Evolutionary conservation across 2,797 vertebrate genomes (phyloP), one percentile per base, ranked within the genome.

Genomic region (Tamandua tetradactyla): DNA sequence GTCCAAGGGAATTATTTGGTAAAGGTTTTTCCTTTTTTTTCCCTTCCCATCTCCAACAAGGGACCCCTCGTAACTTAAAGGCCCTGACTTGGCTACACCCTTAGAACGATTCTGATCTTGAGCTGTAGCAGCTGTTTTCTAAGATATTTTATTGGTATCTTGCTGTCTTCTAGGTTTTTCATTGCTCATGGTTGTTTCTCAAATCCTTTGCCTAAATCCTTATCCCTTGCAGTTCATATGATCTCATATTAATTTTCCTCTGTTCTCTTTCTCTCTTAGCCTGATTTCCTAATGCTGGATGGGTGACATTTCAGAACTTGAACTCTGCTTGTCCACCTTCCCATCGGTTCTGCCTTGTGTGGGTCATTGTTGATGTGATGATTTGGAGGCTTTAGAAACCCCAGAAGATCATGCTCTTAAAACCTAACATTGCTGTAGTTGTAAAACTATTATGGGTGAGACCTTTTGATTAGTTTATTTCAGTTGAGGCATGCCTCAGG

Each of bases 101-200:
- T 88, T 91, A 87, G 52, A 87, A 71, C 49, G 59, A 85, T 37
- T 81, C 37, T 44, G 74, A 62, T 76, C 68, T 88, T 62, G 30
- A 78, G 17, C 69, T 71, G 30, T 30, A 75, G 57, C 20, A 44
- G 64, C 59, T 79, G 76, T 92, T 92, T 71, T 12, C 5, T 35
- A 55, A 30, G 22, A 78, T 90, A 12, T 79, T 76, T 90, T 89
- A n/a, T 49, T 69, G 23, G 52, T 87, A n/a, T 86, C 44, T 35
- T 2, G 13, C 40, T 76, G 20, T 81, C 23, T 81, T 86, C n/a
- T 92, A 62, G 74, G 64, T 44, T 42, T 6, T 81, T 78, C 52
- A 49, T 49, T 78, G 23, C 42, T 87, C 35, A 11, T 78, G 47
- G 27, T 82, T 91, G 55, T 76, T 79, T 66, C 75, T 72, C 40